Conservation (phyloP, 2,797 vertebrate genomes). For the Propithecus deckenii region DNA sequence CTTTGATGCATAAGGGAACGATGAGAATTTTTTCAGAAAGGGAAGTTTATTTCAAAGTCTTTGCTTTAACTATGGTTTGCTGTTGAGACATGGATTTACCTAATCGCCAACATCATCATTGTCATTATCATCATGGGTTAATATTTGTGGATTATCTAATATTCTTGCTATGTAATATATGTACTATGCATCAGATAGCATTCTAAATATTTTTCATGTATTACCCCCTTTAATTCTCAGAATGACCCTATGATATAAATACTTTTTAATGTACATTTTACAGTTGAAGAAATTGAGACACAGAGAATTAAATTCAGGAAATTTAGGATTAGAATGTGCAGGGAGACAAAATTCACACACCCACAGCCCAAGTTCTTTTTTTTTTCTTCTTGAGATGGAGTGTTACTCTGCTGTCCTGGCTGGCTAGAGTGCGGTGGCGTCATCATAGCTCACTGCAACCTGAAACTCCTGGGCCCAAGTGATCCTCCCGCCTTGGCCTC, state of each 20-base stretch:
- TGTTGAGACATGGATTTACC: background rate
- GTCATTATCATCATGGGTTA: background rate
- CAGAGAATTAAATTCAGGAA: background rate
- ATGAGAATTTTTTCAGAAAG: background rate
- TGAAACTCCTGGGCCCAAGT: too few species aligned
- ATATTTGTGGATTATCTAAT: background rate
- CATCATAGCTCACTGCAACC: too few species aligned
- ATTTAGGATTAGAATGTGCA: background rate
- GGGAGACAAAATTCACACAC: background rate
- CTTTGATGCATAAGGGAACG: background rate
- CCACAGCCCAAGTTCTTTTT: background rate
- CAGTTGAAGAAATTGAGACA: slow-evolving; percentile 23
- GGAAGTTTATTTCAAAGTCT: background rate
- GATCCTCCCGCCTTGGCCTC: too few species aligned
- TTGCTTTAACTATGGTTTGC: background rate
- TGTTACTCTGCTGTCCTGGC: too few species aligned
- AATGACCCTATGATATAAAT: slow-evolving; percentile 12
- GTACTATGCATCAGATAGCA: background rate
- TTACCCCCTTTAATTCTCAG: background rate
- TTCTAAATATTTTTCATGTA: background rate
- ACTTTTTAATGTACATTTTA: background rate
- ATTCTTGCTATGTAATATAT: background rate
- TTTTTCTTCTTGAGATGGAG: too few species aligned
- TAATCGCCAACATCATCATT: background rate
- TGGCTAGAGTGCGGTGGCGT: too few species aligned